Conservation (phyloP, 1,140 invertebrate species). For the Caenorhabditis tropicalis region DNA sequence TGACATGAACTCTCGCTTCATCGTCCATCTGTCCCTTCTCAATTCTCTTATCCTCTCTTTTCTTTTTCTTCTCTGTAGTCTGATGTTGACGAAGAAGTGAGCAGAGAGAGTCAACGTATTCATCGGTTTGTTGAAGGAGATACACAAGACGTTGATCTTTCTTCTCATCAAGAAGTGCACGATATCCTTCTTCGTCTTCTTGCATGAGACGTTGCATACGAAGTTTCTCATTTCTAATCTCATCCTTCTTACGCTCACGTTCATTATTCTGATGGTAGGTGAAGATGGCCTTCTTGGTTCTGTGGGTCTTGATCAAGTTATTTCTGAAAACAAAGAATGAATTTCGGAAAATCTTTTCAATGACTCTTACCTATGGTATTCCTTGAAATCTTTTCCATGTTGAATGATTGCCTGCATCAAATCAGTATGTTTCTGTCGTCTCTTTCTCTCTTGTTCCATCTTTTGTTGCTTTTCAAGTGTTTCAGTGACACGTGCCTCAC, state of each 20-base stretch:
- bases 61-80: slow-evolving; percentile 69
- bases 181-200: slow-evolving; percentile 77
- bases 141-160: slow-evolving; percentile 98
- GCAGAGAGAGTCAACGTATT: slow-evolving; percentile 91
- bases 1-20: slow-evolving; percentile 80
- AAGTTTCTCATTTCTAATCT: slow-evolving; percentile 96
- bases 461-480: slow-evolving; percentile 98
- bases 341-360: too few species aligned
- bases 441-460: slow-evolving; percentile 91
- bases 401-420: slow-evolving; percentile 79
- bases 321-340: slow-evolving; percentile 44
- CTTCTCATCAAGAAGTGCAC: slow-evolving; percentile 99
- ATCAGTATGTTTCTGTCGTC: slow-evolving; percentile 84
- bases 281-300: slow-evolving; percentile 92
- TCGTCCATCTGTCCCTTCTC: slow-evolving; percentile 38
- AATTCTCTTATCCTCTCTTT: slow-evolving; percentile 63
- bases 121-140: slow-evolving; percentile 94
- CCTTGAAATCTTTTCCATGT: slow-evolving; percentile 94
- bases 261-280: slow-evolving; percentile 97
- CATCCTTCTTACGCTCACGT: slow-evolving; percentile 97
- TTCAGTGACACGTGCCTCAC: slow-evolving; percentile 94
- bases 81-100: slow-evolving; percentile 70
- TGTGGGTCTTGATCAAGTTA: slow-evolving; percentile 89
- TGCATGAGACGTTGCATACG: slow-evolving; percentile 97
- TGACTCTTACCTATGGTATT: slow-evolving; percentile 62